A percentile compares a stretch with the other conserved stretches of the same genome.
Conservation (phyloP, 2,113 vertebrate species). For the Phrynocephalus versicolor region DNA sequence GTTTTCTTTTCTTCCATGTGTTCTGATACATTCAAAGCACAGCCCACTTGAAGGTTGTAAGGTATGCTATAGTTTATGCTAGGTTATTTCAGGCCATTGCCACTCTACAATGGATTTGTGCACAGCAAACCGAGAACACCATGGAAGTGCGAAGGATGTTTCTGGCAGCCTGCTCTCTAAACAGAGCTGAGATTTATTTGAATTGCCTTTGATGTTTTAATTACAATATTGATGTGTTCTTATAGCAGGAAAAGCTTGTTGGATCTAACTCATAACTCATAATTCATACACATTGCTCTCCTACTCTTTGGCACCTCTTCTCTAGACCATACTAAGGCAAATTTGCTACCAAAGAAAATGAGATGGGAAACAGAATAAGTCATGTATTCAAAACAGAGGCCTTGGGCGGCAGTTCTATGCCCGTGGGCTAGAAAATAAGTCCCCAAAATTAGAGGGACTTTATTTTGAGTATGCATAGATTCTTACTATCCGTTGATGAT, state of each 20-base stretch:
- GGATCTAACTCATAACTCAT: slow-evolving; percentile 46
- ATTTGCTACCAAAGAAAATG: slow-evolving; percentile 59
- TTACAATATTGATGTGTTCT: slow-evolving; percentile 49
- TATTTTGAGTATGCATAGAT: too few species aligned
- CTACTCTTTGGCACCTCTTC: slow-evolving; percentile 38
- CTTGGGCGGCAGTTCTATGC: not conserved
- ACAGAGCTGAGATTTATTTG: slow-evolving; percentile 35
- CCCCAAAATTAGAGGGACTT: too few species aligned
- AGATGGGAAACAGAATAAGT: slow-evolving; percentile 47
- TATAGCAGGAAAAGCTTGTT: slow-evolving; percentile 47
- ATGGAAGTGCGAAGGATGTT: slow-evolving; percentile 33
- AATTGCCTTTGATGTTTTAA: slow-evolving; percentile 59
- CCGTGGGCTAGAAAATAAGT: too few species aligned
- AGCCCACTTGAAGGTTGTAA: not conserved
- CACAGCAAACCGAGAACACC: slow-evolving; percentile 30
- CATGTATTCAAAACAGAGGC: not conserved
- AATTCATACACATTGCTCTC: slow-evolving; percentile 46
- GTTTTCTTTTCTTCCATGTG: slow-evolving; percentile 33
- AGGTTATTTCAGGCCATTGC: slow-evolving; percentile 47
- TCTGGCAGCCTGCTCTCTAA: slow-evolving; percentile 39
- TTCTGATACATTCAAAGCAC: not conserved
- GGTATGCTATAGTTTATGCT: not conserved
- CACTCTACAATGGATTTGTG: slow-evolving; percentile 33
- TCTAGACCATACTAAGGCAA: slow-evolving; percentile 46
- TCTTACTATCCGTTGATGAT: too few species aligned